Conservation (phyloP, 2,113 vertebrate species). For the Cryptotis parvus region DNA sequence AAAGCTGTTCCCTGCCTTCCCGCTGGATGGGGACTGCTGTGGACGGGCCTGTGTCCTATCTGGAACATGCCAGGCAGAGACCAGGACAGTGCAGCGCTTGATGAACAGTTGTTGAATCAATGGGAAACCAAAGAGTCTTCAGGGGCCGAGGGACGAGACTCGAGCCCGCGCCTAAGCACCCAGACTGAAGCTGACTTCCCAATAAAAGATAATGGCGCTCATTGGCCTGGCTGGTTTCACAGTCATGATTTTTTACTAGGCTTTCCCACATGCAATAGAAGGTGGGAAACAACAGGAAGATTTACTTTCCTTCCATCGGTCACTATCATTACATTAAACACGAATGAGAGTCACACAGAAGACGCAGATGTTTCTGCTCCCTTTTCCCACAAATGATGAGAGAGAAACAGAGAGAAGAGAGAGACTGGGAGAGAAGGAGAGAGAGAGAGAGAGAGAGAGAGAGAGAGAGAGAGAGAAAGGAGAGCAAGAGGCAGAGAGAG, state of each 20-base stretch:
- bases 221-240: conserved; percentile 66
- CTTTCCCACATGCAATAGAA: conserved; percentile 63
- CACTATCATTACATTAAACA: neutral
- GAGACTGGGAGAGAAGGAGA: too few relatives aligned
- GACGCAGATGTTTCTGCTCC: neutral
- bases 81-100: neutral
- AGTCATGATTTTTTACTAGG: conserved; percentile 76
- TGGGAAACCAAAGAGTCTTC: conserved; percentile 65
- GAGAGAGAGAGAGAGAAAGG: too few relatives aligned
- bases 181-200: conserved; percentile 72
- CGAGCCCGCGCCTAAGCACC: conserved; percentile 57
- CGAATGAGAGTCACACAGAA: neutral
- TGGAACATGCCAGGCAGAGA: neutral
- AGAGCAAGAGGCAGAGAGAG: too few relatives aligned
- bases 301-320: neutral
- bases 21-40: too few relatives aligned
- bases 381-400: conserved; percentile 58
- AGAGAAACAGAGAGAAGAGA: too few relatives aligned
- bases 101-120: conserved; percentile 33
- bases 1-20: neutral
- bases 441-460: too few relatives aligned
- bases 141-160: conserved; percentile 48
- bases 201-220: conserved; percentile 77
- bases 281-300: conserved; percentile 44
- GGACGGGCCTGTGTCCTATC: too few relatives aligned